Percentiles rank a stretch among this genome's conserved stretches.
phyloP scores from a whole-genome alignment of 2,797 vertebrate genomes.

The Sebastes wilsoni region DNA sequence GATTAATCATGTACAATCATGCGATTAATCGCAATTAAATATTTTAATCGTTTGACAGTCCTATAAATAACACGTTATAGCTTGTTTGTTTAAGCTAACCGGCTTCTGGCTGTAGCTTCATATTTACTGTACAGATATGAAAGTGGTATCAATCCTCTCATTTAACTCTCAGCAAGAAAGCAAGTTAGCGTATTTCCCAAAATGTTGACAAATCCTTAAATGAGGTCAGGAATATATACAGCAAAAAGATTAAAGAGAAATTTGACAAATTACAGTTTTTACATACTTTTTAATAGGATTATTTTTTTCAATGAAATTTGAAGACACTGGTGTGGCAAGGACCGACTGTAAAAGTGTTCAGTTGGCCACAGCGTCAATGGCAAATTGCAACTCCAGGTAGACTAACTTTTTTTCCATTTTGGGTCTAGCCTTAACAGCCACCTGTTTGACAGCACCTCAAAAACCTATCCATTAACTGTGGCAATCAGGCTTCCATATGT shows the following conservation, averaged over 20 bases:
- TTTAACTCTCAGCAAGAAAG: not conserved
- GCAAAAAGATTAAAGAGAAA: not conserved
- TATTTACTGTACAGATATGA: no score
- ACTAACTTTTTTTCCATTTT: not conserved
- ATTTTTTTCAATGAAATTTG: not conserved
- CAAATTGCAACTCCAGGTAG: not conserved
- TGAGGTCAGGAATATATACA: not conserved
- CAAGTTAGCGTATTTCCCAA: not conserved
- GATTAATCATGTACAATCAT: no score
- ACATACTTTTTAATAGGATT: not conserved
- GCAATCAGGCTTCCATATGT: constrained; percentile 69
- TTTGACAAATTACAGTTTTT: not conserved
- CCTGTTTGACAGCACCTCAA: constrained; percentile 60
- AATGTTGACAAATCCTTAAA: not conserved
- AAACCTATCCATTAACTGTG: constrained; percentile 40
- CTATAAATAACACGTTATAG: not conserved
- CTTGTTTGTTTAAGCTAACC: not conserved
- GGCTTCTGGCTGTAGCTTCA: not conserved
- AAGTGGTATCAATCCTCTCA: not conserved
- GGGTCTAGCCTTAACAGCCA: constrained; percentile 17
- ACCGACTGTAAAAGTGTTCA: not conserved
- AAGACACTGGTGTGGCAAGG: not conserved
- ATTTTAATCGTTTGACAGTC: no score
- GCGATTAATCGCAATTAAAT: no score
- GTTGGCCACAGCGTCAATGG: not conserved